phyloP scores from a whole-genome alignment of 2,888 invertebrate genomes.

The Mythimna impura region DNA sequence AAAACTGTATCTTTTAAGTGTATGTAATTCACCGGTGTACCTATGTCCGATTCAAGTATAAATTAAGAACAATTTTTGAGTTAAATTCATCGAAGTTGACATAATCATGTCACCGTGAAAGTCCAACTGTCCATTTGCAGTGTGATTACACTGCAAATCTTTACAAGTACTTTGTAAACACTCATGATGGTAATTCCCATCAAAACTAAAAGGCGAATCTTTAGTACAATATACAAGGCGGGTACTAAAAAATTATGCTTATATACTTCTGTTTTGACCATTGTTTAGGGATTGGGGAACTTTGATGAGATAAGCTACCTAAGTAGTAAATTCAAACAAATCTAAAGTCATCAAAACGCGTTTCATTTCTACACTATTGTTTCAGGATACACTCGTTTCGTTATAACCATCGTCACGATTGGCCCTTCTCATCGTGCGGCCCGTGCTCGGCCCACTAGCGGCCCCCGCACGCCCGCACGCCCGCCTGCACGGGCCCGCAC shows the following conservation, averaged over 20 bases:
- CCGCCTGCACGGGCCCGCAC: neutral
- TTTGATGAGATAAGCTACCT: neutral
- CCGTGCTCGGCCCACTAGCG: neutral
- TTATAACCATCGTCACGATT: neutral
- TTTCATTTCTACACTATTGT: neutral
- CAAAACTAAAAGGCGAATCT: neutral
- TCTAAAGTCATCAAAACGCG: neutral
- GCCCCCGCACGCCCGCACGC: neutral
- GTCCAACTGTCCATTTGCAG: too few relatives aligned
- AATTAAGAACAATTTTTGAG: too few relatives aligned
- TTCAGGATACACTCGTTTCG: neutral
- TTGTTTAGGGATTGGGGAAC: neutral
- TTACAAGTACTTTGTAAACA: neutral
- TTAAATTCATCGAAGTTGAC: too few relatives aligned
- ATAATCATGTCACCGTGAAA: too few relatives aligned
- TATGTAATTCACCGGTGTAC: too few relatives aligned
- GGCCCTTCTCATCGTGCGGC: neutral
- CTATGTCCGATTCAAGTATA: too few relatives aligned
- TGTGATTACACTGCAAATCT: neutral
- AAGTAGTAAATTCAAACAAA: neutral
- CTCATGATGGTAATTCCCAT: neutral
- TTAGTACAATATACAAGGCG: neutral
- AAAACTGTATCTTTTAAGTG: too few relatives aligned
- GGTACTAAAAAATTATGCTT: too few relatives aligned
- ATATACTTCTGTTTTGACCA: too few relatives aligned